These are phyloP conservation scores for Syrphus vitripennis DNA, from an alignment of 2,888 invertebrate species.

Conservation along the genomic window DNA sequence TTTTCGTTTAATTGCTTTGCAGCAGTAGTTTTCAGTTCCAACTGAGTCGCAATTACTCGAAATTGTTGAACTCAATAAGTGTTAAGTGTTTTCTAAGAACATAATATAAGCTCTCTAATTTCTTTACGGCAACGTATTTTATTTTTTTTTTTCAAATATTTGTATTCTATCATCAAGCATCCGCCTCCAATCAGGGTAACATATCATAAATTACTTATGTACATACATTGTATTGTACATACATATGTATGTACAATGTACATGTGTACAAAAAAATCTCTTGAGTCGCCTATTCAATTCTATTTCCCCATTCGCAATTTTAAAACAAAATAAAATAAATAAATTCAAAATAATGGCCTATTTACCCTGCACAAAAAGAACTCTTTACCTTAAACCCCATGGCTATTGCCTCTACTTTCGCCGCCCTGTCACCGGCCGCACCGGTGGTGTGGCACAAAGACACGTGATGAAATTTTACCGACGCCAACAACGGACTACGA, in stretches of 20 bases:
- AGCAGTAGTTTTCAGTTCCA: too few species aligned
- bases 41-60: too few species aligned
- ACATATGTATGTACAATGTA: not conserved
- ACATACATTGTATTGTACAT: too few species aligned
- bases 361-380: conserved; percentile 40
- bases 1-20: not conserved
- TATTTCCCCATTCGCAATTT: conserved; percentile 16
- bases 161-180: not conserved
- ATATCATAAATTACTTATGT: not conserved
- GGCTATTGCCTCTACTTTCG: not conserved
- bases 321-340: conserved; percentile 4
- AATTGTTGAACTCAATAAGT: too few species aligned
- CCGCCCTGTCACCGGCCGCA: too few species aligned
- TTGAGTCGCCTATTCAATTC: not conserved
- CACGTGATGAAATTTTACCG: conserved; percentile 60
- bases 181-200: not conserved
- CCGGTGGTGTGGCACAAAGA: conserved; percentile 11
- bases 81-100: too few species aligned
- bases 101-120: too few species aligned
- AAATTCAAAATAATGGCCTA: conserved; percentile 62
- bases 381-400: conserved; percentile 61
- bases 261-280: not conserved
- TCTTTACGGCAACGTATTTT: too few species aligned
- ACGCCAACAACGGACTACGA: not conserved
- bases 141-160: not conserved